Conservation (phyloP, 1,140 invertebrate species). For the Probaryconus sp. region DNA sequence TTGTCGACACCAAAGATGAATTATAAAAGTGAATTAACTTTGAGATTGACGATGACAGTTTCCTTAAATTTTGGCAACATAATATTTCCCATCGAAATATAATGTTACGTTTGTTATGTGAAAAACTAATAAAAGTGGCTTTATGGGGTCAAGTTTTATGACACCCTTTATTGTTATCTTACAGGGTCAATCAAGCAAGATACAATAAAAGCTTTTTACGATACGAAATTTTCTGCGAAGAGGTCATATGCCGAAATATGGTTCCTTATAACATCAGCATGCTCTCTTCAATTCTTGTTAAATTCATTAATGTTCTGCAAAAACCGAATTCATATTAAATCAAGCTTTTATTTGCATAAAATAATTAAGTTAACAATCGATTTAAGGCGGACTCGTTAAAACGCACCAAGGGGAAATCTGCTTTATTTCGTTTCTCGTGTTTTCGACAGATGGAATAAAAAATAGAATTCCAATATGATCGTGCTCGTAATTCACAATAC, state of each 20-base stretch:
- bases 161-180: slow-evolving; percentile 24
- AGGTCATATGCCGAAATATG: background rate
- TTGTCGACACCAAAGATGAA: too few relatives aligned
- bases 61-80: background rate
- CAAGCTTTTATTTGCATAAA: background rate
- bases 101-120: background rate
- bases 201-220: slow-evolving; percentile 28
- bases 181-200: slow-evolving; percentile 19
- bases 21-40: too few relatives aligned
- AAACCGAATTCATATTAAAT: too few relatives aligned
- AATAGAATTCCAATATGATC: slow-evolving; percentile 25
- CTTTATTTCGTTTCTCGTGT: slow-evolving; percentile 6
- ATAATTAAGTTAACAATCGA: background rate
- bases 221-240: slow-evolving; percentile 21
- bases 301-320: background rate
- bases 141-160: slow-evolving; percentile 39
- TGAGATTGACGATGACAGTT: too few relatives aligned
- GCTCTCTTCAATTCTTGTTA: too few relatives aligned
- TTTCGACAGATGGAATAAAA: slow-evolving; percentile 17
- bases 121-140: slow-evolving; percentile 23
- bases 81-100: background rate
- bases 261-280: background rate
- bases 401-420: slow-evolving; percentile 9
- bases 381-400: background rate
- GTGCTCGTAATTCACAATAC: slow-evolving; percentile 20